A percentile compares a stretch with the other conserved stretches of the same genome.
phyloP scores from a whole-genome alignment of 2,797 vertebrate genomes.

The Novumbra hubbsi region DNA sequence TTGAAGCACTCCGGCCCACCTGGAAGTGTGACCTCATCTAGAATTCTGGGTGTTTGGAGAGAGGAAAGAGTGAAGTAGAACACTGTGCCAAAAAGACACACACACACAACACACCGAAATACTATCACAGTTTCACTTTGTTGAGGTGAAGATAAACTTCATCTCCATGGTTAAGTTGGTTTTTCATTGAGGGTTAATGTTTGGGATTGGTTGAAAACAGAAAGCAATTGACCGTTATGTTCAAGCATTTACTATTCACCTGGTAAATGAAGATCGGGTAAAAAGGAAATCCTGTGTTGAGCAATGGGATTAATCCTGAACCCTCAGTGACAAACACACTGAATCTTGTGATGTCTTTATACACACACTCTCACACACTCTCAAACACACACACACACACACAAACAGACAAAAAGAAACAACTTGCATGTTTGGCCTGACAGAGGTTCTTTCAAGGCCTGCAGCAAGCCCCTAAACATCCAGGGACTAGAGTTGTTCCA shows the following conservation, averaged over 20 bases:
- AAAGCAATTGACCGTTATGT: too few species aligned
- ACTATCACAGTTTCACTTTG: too few species aligned
- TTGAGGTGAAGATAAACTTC: too few species aligned
- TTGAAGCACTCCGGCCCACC: conserved; percentile 78
- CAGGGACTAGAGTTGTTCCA: conserved; percentile 44
- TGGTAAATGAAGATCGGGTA: too few species aligned
- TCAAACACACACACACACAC: conserved; percentile 24
- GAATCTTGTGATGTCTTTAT: too few species aligned
- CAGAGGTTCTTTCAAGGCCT: background rate
- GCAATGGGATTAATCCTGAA: too few species aligned
- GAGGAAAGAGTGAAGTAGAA: conserved; percentile 32
- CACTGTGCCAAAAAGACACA: conserved; percentile 12
- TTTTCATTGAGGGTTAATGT: too few species aligned
- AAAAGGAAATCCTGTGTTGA: too few species aligned
- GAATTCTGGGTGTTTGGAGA: conserved; percentile 70
- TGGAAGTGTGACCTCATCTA: conserved; percentile 84
- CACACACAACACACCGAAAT: conserved; percentile 1
- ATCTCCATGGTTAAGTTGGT: too few species aligned
- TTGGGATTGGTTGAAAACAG: too few species aligned
- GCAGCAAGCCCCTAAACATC: conserved; percentile 24
- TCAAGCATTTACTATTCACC: too few species aligned
- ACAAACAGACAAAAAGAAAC: conserved; percentile 28
- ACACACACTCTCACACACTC: conserved; percentile 15
- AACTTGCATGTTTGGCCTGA: conserved; percentile 23
- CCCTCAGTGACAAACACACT: too few species aligned